Evolutionary conservation across 1,140 invertebrate genomes (phyloP).

Genomic region (Campoletis sonorensis): DNA sequence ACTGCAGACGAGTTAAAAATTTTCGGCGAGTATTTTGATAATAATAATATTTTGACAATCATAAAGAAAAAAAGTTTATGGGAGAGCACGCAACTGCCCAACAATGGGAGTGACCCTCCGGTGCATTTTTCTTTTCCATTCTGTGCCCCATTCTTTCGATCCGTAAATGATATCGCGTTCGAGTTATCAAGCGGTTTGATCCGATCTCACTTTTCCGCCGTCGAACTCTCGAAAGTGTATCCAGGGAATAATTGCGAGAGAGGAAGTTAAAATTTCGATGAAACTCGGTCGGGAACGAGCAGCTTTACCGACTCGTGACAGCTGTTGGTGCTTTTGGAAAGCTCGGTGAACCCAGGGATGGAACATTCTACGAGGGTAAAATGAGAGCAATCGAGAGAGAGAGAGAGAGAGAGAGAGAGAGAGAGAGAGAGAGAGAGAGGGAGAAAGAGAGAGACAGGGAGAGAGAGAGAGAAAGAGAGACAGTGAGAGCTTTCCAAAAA

Average conservation of each 20-base stretch:
- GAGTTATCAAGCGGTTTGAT: constrained; percentile 32
- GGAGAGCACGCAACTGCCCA: too few relatives aligned
- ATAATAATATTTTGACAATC: constrained; percentile 58
- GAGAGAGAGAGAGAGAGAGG: neutral
- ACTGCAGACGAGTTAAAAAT: neutral
- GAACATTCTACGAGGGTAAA: neutral
- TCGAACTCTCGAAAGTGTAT: constrained; percentile 32
- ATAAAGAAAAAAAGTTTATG: too few relatives aligned
- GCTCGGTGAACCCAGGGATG: neutral
- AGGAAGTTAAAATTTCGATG: neutral
- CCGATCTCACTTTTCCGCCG: constrained; percentile 51
- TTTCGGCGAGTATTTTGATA: neutral
- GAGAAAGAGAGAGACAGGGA: neutral
- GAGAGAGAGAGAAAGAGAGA: constrained; percentile 2
- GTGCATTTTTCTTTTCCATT: neutral
- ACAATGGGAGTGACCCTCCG: neutral
- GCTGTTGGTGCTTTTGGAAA: constrained; percentile 10
- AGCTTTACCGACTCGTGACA: constrained; percentile 24
- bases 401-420: neutral
- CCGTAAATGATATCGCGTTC: neutral
- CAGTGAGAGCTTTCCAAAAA: constrained; percentile 12
- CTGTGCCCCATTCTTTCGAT: neutral
- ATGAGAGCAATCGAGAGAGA: neutral
- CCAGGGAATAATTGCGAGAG: neutral
- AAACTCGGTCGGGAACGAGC: constrained; percentile 14